phyloP scores from a whole-genome alignment of 2,797 vertebrate genomes.

The Hoplostethus atlanticus region DNA sequence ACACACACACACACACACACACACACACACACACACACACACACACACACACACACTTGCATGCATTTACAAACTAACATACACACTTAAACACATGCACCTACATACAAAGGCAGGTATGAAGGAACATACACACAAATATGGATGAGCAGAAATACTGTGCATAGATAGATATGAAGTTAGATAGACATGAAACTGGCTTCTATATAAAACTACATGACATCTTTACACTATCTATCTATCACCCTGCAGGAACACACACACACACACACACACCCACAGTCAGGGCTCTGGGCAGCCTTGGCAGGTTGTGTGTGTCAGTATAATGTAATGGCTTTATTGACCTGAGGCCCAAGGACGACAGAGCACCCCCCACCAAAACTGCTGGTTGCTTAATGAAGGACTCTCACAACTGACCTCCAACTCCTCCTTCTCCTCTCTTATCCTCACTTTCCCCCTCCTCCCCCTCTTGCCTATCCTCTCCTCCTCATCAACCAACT shows the following conservation, averaged over 20 bases:
- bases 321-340: conserved; percentile 69
- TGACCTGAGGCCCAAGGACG: conserved; percentile 72
- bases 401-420: conserved; percentile 4
- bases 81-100: not conserved
- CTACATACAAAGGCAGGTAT: no score
- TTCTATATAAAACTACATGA: no score
- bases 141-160: no score
- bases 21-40: not conserved
- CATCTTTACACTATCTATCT: no score
- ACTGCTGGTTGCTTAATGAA: conserved; percentile 50
- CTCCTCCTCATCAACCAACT: conserved; percentile 19
- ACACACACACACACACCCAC: conserved; percentile 2
- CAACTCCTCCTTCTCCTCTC: conserved; percentile 24
- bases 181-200: no score
- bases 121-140: no score
- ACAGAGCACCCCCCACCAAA: conserved; percentile 23
- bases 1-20: no score
- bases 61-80: not conserved
- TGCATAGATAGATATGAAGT: no score
- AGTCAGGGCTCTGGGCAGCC: conserved; percentile 22
- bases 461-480: not conserved
- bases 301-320: conserved; percentile 26
- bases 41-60: not conserved
- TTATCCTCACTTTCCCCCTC: not conserved
- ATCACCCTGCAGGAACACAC: not conserved